Conservation (phyloP, 2,113 vertebrate species). For the Varanus komodoensis region DNA sequence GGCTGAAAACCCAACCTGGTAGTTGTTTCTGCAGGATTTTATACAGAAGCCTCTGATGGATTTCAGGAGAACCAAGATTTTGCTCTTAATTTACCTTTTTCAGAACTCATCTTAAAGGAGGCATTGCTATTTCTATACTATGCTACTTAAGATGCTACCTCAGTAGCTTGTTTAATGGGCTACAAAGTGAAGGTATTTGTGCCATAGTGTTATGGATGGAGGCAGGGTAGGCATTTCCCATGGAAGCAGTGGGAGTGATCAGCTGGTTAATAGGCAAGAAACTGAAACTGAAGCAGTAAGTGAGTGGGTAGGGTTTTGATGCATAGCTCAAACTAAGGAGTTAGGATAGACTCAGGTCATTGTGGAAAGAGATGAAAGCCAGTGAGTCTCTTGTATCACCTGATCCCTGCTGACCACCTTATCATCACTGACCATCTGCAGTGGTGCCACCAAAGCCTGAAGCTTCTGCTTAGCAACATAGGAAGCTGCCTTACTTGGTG, state of each 20-base stretch:
- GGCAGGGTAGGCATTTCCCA: not conserved
- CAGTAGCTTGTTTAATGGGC: not conserved
- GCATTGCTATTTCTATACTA: not conserved
- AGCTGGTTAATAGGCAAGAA: not conserved
- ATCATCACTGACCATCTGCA: not conserved
- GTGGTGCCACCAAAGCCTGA: not conserved
- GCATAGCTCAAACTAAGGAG: not conserved
- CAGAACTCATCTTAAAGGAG: not conserved
- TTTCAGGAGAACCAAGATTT: not conserved
- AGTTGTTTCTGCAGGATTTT: not conserved
- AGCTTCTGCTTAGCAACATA: not conserved
- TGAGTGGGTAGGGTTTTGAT: too few species aligned
- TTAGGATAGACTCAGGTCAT: not conserved
- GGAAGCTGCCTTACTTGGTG: not conserved
- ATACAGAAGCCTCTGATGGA: not conserved
- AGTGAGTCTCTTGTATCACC: not conserved
- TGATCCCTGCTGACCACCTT: not conserved
- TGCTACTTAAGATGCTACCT: not conserved
- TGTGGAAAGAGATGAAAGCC: not conserved
- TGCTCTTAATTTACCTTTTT: not conserved
- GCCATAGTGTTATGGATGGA: not conserved
- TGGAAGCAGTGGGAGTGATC: not conserved
- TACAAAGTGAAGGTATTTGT: not conserved
- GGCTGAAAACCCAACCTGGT: not conserved
- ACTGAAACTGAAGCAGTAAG: not conserved